Evolutionary conservation across 2,888 invertebrate species (phyloP).

Genomic region (Cancer borealis): DNA sequence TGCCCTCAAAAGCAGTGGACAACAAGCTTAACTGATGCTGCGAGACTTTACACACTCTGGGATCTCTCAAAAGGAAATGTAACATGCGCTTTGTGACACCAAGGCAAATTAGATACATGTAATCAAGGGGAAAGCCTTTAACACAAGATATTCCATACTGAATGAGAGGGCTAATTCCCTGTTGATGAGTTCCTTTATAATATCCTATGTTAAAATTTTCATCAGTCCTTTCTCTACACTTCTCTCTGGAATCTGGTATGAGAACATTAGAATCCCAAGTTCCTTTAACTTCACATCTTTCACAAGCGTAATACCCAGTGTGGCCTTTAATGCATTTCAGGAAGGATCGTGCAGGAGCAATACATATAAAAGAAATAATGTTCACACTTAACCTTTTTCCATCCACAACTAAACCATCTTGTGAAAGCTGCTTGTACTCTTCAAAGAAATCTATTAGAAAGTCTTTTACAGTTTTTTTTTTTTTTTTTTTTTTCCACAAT

Average conservation of each 20-base stretch:
- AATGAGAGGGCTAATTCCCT: background rate
- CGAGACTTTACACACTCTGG: background rate
- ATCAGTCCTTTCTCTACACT: constrained; percentile 1
- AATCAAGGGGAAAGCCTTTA: background rate
- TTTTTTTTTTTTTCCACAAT: background rate
- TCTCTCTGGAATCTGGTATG: background rate
- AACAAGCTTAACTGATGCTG: background rate
- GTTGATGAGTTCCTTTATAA: background rate
- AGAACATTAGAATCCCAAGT: background rate
- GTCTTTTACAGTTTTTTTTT: background rate
- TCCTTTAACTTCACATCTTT: constrained; percentile 22
- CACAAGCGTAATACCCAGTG: constrained; percentile 4
- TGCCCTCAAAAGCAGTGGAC: background rate
- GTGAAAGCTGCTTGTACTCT: background rate
- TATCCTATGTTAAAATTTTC: background rate
- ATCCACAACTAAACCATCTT: constrained; percentile 2
- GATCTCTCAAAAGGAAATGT: background rate
- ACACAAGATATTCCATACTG: constrained; percentile 15
- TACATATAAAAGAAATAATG: background rate
- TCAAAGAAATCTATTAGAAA: background rate
- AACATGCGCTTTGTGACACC: background rate
- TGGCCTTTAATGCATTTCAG: background rate
- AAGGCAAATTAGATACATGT: background rate
- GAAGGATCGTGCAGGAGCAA: background rate
- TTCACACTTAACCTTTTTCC: background rate